Percentiles rank a stretch among this genome's conserved stretches.
Evolutionary conservation across 1,140 invertebrate species (phyloP).

Genomic region (Lepidotrigona ventralis): DNA sequence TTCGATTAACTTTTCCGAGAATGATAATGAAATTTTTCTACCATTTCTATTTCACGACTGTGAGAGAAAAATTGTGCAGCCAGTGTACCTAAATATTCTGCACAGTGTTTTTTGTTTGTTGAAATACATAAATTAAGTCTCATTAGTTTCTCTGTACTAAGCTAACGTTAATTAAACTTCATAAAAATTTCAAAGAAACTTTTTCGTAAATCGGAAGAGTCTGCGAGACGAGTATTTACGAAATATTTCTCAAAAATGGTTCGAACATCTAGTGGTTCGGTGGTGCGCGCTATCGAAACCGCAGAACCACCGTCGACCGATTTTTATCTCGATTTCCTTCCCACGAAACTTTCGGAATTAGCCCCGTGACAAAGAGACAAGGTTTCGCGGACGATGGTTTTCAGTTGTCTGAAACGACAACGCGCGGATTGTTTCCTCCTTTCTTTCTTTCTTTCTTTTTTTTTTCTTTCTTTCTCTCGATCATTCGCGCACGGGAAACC

Average conservation of each 20-base stretch:
- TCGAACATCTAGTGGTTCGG: no score
- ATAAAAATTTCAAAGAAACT: background rate
- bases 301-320: background rate
- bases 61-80: background rate
- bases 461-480: background rate
- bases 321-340: conserved; percentile 57
- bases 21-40: no score
- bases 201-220: no score
- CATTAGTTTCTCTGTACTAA: background rate
- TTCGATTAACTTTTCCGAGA: no score
- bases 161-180: no score
- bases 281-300: no score
- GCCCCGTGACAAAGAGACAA: conserved; percentile 57
- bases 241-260: no score
- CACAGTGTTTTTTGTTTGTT: background rate
- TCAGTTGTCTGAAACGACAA: conserved; percentile 42
- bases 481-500: conserved; percentile 53
- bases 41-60: background rate
- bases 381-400: conserved; percentile 38
- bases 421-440: conserved; percentile 61
- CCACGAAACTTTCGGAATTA: conserved; percentile 30
- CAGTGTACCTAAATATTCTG: background rate
- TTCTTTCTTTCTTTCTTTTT: background rate
- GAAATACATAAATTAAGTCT: background rate
- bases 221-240: no score